Conservation (phyloP, 1,140 invertebrate species). For the Drosophila baimaii region DNA sequence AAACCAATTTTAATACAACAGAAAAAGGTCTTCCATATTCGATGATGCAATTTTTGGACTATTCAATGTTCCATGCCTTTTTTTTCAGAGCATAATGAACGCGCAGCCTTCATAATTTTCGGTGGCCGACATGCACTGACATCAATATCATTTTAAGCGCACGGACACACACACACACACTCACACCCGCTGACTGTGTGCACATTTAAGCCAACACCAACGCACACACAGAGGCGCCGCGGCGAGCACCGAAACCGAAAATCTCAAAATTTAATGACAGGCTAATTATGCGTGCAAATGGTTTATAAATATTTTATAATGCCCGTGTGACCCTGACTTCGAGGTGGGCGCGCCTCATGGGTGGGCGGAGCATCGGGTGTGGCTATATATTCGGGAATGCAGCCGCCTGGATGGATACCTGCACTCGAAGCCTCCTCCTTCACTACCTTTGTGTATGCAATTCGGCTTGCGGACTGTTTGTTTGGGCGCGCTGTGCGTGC, state of each 20-base stretch:
- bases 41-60: not conserved
- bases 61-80: not conserved
- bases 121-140: conserved; percentile 25
- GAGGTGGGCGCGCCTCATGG: conserved; percentile 13
- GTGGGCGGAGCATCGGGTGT: conserved; percentile 7
- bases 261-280: conserved; percentile 80
- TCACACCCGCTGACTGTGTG: not conserved
- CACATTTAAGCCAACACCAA: conserved; percentile 19
- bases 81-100: conserved; percentile 13
- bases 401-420: conserved; percentile 9
- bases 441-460: conserved; percentile 27
- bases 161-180: conserved; percentile 5
- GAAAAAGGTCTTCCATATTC: not conserved
- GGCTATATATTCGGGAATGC: conserved; percentile 16
- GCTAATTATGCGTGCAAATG: conserved; percentile 83
- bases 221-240: conserved; percentile 16
- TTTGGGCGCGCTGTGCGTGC: conserved; percentile 30
- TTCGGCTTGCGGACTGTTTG: conserved; percentile 65
- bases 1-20: not conserved
- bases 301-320: conserved; percentile 82
- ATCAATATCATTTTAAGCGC: conserved; percentile 42
- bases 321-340: conserved; percentile 67
- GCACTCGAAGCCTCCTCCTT: not conserved
- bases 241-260: conserved; percentile 43
- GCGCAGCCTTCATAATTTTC: conserved; percentile 3